Evolutionary conservation across 2,888 invertebrate species (phyloP).

Genomic region (Pegoplata infirma): DNA sequence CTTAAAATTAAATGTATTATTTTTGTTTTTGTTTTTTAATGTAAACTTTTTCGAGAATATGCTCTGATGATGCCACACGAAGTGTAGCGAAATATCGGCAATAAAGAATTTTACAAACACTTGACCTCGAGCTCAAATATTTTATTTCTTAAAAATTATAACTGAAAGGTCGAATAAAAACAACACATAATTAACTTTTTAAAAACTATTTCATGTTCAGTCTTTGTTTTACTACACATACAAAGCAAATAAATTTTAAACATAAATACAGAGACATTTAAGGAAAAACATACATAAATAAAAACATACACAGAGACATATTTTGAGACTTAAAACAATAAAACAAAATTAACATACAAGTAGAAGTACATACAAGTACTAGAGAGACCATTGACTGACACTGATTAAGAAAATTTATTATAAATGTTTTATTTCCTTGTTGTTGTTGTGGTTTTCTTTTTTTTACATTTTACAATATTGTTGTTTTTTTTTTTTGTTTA

Average conservation of each 20-base stretch:
- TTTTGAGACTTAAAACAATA: background rate
- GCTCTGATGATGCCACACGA: too few relatives aligned
- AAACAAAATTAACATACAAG: constrained; percentile 4
- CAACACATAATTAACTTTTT: too few relatives aligned
- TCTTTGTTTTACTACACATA: background rate
- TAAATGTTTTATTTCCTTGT: background rate
- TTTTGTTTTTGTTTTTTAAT: too few relatives aligned
- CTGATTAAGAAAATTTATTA: constrained; percentile 51
- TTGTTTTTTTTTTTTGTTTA: constrained; percentile 15
- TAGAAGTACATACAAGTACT: background rate
- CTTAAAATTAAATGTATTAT: too few relatives aligned
- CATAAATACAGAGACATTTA: too few relatives aligned
- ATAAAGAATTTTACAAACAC: too few relatives aligned
- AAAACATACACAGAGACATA: background rate
- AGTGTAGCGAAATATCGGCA: too few relatives aligned
- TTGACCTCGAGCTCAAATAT: too few relatives aligned
- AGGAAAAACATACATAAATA: too few relatives aligned
- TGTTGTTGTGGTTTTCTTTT: background rate
- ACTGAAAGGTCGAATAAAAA: too few relatives aligned
- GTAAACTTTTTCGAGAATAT: too few relatives aligned
- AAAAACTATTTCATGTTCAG: background rate
- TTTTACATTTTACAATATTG: constrained; percentile 1
- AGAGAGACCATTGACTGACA: constrained; percentile 47
- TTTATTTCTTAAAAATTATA: too few relatives aligned
- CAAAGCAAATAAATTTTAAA: background rate